These are phyloP conservation scores for Oopsacas minuta DNA, from an alignment of 37 sponge, comb jelly and placozoan species.

Conservation along the genomic window DNA sequence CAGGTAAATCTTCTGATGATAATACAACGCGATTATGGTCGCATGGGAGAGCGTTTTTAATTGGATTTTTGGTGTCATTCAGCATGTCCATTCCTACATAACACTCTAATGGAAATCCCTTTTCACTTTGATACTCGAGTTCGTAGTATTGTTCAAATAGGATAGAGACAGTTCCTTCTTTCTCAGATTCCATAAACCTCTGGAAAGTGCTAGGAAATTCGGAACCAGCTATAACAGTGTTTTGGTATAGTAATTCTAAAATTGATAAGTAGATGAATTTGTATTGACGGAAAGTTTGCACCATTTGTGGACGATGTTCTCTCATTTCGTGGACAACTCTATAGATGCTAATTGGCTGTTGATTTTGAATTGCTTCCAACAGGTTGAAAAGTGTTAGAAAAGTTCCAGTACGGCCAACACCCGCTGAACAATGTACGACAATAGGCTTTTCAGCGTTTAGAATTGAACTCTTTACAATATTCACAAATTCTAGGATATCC, in stretches of 20 bases:
- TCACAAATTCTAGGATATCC: background rate
- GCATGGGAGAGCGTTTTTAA: background rate
- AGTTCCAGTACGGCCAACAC: background rate
- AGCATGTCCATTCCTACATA: no score
- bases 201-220: background rate
- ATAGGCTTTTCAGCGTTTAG: background rate
- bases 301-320: constrained; percentile 17
- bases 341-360: background rate
- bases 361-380: background rate
- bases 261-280: background rate
- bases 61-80: background rate
- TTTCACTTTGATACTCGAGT: no score
- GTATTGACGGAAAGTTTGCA: constrained; percentile 17
- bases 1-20: background rate
- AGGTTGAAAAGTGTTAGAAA: background rate
- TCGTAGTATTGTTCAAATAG: no score
- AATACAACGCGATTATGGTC: background rate
- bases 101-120: no score
- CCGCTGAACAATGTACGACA: background rate
- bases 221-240: background rate
- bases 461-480: background rate
- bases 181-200: background rate
- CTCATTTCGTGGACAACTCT: background rate
- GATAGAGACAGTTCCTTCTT: background rate
- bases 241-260: background rate